phyloP scores from a whole-genome alignment of 1,140 invertebrate species.

The Leptopilina boulardi region DNA sequence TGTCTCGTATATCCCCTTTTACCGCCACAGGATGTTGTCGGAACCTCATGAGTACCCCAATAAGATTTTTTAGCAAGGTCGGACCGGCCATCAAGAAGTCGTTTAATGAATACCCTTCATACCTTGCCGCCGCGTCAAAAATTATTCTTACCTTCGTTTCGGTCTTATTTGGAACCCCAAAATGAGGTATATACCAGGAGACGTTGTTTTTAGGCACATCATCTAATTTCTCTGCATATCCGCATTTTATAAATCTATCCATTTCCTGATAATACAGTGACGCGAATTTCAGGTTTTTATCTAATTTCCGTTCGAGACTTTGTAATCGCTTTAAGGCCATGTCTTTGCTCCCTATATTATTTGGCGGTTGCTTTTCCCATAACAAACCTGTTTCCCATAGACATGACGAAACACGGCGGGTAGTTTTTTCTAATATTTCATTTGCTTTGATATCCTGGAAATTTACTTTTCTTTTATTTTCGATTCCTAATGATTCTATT shows the following conservation, averaged over 20 bases:
- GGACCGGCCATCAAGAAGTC: conserved; percentile 50
- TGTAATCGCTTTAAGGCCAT: conserved; percentile 1
- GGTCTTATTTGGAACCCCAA: not conserved
- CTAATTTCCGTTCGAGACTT: not conserved
- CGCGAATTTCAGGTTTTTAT: conserved; percentile 27
- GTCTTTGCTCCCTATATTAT: not conserved
- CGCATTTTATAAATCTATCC: too few relatives aligned
- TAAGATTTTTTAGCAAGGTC: conserved; percentile 51
- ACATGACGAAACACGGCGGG: too few relatives aligned
- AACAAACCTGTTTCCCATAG: not conserved
- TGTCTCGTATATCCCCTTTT: conserved; percentile 64
- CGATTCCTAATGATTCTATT: too few relatives aligned
- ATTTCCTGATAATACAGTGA: too few relatives aligned
- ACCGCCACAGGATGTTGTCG: conserved; percentile 55
- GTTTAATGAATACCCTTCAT: not conserved
- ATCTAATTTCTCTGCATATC: too few relatives aligned
- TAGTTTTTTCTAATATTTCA: not conserved
- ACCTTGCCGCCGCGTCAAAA: not conserved
- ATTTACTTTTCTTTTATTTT: not conserved
- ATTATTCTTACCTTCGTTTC: not conserved
- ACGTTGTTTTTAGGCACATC: too few relatives aligned
- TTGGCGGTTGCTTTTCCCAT: not conserved
- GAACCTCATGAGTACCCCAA: conserved; percentile 62
- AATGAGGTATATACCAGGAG: not conserved
- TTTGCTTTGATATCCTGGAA: not conserved